Evolutionary conservation across 92 coral and sea anemone species (phyloP), one percentile per base, ranked within the genome.

Genomic region (Epizoanthus rinbou): DNA sequence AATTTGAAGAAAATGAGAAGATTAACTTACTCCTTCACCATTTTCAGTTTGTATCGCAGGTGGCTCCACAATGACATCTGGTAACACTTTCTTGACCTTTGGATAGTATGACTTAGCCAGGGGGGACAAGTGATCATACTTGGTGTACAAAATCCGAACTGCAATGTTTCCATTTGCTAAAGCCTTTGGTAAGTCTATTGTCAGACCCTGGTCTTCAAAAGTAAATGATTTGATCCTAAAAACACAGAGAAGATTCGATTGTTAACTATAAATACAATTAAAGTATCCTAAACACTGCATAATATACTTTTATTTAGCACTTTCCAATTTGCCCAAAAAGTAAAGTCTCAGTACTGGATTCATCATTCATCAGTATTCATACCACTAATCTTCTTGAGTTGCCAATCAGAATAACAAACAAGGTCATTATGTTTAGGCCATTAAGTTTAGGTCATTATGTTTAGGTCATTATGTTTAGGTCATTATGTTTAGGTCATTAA

Each of bases 71-170:
- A 90, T 88, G 3, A 88, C 92, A 37, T 83, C 94, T 14, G 89
- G 90, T 0, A 91, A 85, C 50, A 74, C 81, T 31, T 84, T 88
- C 79, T 90, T 90, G 31, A 82, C 85, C 73, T 85, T 91, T 2
- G 99, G 99, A 70, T 85, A 84, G 39, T 86, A 96, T 52, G 98
- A 92, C 45, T 92, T 94, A 41, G 94, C 90, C 65, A 88, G 79
- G 13, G 95, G 94, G 21, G 98, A 94, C 15, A 96, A 84, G 58
- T 96, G 95, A 47, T 96, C 99, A 82, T 96, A 96, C 59, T 78
- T 88, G 5, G 98, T 90, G 74, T 90, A 85, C 80, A 96, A 84
- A n/a, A 91, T 68, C 25, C 95, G 90, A 23, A 96, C 89, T 22
- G 98, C 92, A 3, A 91, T 85, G 70, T 90, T 91, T 18, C 97